phyloP scores from a whole-genome alignment of 2,888 invertebrate species.

The Cheiracanthium punctorium region DNA sequence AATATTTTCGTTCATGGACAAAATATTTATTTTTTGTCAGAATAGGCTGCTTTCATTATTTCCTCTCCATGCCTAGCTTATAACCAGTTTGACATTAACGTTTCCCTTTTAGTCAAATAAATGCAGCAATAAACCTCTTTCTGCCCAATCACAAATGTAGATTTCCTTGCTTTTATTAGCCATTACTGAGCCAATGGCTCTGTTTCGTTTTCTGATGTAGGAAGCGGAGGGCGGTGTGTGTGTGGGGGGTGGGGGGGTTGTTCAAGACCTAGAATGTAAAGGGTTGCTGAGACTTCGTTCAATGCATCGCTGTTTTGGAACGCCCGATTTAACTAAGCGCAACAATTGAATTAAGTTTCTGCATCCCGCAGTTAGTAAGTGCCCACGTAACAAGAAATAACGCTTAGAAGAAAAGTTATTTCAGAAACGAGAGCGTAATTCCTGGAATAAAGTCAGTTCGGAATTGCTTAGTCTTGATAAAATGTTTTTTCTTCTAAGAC shows the following conservation, averaged over 20 bases:
- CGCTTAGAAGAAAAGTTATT: not conserved
- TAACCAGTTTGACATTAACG: not conserved
- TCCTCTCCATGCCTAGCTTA: not conserved
- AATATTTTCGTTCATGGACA: too few species aligned
- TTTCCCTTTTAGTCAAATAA: constrained; percentile 7
- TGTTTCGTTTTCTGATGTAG: not conserved
- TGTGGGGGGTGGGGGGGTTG: too few species aligned
- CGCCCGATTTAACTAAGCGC: not conserved
- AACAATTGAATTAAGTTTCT: constrained; percentile 2
- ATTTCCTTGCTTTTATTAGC: constrained; percentile 2
- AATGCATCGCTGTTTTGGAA: not conserved
- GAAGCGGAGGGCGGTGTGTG: too few species aligned
- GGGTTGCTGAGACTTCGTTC: not conserved
- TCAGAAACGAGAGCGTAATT: too few species aligned
- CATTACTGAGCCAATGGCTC: not conserved
- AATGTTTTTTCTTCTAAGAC: too few species aligned
- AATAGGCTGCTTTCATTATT: too few species aligned
- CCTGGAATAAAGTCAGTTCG: too few species aligned
- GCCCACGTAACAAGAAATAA: not conserved
- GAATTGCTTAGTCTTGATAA: too few species aligned
- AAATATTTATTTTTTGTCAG: too few species aligned
- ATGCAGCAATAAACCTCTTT: constrained; percentile 2
- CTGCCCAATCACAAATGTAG: constrained; percentile 3
- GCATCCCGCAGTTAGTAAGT: not conserved
- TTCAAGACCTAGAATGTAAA: not conserved